These are phyloP conservation scores for Donacobius atricapilla DNA, from an alignment of 2,113 vertebrate genomes.

Conservation along the genomic window DNA sequence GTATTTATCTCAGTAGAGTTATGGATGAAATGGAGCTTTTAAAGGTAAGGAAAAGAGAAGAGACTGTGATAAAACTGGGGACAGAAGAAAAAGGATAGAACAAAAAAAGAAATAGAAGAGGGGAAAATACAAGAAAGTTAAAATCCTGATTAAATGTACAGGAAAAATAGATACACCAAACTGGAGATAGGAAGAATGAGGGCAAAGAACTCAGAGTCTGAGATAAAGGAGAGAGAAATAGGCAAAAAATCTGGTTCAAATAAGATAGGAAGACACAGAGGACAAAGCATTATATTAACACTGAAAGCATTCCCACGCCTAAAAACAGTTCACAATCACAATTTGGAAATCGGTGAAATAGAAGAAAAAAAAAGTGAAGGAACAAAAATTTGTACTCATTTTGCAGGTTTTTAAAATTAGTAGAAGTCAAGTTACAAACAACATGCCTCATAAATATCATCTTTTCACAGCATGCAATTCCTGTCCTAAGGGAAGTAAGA, in stretches of 20 bases:
- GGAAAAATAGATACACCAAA: neutral
- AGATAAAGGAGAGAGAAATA: neutral
- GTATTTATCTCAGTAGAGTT: neutral
- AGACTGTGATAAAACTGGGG: neutral
- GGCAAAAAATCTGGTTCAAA: neutral
- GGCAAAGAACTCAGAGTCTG: neutral
- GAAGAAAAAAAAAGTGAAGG: neutral
- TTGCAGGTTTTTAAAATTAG: neutral
- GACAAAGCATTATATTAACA: neutral
- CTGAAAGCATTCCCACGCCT: neutral
- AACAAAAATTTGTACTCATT: neutral
- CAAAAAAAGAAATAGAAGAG: neutral
- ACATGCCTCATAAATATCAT: neutral
- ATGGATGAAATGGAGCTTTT: neutral
- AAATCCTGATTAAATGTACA: neutral
- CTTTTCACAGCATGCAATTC: neutral
- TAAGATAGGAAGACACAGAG: neutral
- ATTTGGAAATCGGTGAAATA: neutral
- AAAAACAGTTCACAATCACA: neutral
- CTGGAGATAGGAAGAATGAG: neutral
- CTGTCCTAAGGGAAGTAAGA: neutral
- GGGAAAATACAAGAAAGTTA: neutral
- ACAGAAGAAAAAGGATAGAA: neutral
- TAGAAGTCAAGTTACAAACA: neutral
- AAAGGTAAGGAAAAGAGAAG: neutral